Conservation (phyloP, 1,140 invertebrate species). For the Trachymyrmex septentrionalis region DNA sequence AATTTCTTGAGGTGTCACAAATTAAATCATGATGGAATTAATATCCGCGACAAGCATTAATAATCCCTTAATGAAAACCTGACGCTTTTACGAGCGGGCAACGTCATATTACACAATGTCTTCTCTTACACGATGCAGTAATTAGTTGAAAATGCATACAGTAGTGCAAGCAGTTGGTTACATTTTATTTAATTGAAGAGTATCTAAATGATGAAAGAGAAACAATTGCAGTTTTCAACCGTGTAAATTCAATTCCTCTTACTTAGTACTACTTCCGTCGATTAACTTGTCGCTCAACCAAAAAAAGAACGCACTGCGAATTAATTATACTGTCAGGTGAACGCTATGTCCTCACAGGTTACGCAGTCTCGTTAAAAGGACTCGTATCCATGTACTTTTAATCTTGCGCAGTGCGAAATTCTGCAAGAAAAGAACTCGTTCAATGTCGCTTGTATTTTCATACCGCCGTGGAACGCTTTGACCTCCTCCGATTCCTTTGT, state of each 20-base stretch:
- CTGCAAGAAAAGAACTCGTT: slow-evolving; percentile 33
- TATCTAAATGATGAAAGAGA: slow-evolving; percentile 29
- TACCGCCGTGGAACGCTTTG: slow-evolving; percentile 34
- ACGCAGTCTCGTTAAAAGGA: slow-evolving; percentile 13
- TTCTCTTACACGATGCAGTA: neutral
- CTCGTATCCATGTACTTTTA: slow-evolving; percentile 10
- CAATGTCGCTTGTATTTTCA: slow-evolving; percentile 37
- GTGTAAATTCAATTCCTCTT: slow-evolving; percentile 44
- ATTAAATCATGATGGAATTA: slow-evolving; percentile 1
- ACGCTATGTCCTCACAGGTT: slow-evolving; percentile 9
- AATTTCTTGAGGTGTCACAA: neutral
- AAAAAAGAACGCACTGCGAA: slow-evolving; percentile 37
- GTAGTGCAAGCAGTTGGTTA: neutral
- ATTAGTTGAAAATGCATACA: neutral
- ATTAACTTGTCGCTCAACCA: slow-evolving; percentile 25
- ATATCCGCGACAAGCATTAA: neutral
- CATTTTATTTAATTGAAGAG: slow-evolving; percentile 26
- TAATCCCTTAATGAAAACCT: slow-evolving; percentile 8
- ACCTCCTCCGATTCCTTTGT: slow-evolving; percentile 32
- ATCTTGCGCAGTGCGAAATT: slow-evolving; percentile 28
- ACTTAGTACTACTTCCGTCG: slow-evolving; percentile 21
- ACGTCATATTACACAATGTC: neutral
- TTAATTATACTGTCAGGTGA: slow-evolving; percentile 38
- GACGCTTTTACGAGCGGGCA: neutral
- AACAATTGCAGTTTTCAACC: neutral